Base-by-base conservation (phyloP, 2,797 vertebrate species). In the Cirrhinus mrigala region DNA sequence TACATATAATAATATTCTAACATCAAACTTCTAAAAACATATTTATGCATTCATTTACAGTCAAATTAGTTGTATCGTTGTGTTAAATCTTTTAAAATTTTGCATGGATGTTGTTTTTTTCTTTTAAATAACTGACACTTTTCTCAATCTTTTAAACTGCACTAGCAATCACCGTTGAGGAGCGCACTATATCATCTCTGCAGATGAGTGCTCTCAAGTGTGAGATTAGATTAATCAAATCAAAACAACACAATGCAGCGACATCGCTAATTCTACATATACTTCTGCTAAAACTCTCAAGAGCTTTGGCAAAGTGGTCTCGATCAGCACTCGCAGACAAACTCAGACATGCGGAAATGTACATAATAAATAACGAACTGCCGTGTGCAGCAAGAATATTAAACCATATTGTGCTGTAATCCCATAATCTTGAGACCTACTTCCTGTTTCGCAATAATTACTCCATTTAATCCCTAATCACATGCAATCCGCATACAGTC, bases 381-480 rank as follows among this genome's bases (percentile, higher is more conserved):
- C 14, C 7, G 9, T 66, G 40, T 54, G 24, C 73, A 37, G 48
- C 48, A 76, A 66, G 54, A 83, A 89, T 87, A 88, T 80, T 68
- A 85, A 77, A 90, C 82, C 79, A 86, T 83, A 86, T 78, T 87
- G 68, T 75, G 37, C 60, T 77, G 82, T 91, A 91, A 91, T 90
- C 90, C 83, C n/a, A 73, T 88, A 89, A 90, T 86, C 90, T 83
- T 79, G 66, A 89, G 86, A 75, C 84, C 85, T 87, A 86, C 87
- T 86, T 90, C 87, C 81, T 82, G 64, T 87, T 88, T 84, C 77
- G 79, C 24, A 48, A 77, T 52, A 75, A 88, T 89, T 79, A 87
- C 84, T 64, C 40, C 33, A 76, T 68, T 80, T 90, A 89, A 90
- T 91, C 90, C 88, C 29, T 87, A 58, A 81, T 79, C 82, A 66